Base-by-base conservation (phyloP, 2,888 invertebrate genomes). In the Neuroscelio doddi region DNA sequence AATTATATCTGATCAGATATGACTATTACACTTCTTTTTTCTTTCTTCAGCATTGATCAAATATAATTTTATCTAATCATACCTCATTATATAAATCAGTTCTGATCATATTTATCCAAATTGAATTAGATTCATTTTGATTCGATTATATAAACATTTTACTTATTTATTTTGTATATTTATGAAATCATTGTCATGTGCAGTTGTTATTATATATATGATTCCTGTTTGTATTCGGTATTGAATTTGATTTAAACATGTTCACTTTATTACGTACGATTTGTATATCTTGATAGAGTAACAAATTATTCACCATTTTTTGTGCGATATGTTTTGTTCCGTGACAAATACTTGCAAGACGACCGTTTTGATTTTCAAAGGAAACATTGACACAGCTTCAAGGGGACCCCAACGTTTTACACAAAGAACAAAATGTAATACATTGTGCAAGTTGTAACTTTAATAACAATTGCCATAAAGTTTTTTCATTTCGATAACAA, bases 341-440 rank as follows among this genome's bases (percentile, higher is more conserved):
- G 56, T 72, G 65, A 36, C 68, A 64, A 24, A 49, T 49, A 0
- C 68, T 58, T 0, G 57, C 59, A 29, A 72, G 50, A 50, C 52
- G 59, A 15, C 69, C 70, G 52, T 70, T 69, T 42, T 47, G 55
- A 56, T 63, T 68, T 58, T 74, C 71, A 42, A 63, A 71, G 61
- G 49, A 38, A 71, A 73, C 14, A 69, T 56, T n/a, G 72, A 69
- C 9, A 57, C 69, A 1, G 67, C 56, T 58, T 59, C 66, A 14
- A 72, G 62, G 49, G 71, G 72, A 14, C 74, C 71, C 71, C 72
- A 74, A 15, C 70, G 47, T 50, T 52, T 59, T n/a, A 71, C 70
- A 56, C 36, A 38, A 5, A 69, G 42, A 0, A 38, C 52, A 4
- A 69, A 44, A 63, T 73, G 73, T 26, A 56, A 12, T 7, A 71